Conservation (phyloP, 2,888 invertebrate species). For the Lasioglossum pauxillum region DNA sequence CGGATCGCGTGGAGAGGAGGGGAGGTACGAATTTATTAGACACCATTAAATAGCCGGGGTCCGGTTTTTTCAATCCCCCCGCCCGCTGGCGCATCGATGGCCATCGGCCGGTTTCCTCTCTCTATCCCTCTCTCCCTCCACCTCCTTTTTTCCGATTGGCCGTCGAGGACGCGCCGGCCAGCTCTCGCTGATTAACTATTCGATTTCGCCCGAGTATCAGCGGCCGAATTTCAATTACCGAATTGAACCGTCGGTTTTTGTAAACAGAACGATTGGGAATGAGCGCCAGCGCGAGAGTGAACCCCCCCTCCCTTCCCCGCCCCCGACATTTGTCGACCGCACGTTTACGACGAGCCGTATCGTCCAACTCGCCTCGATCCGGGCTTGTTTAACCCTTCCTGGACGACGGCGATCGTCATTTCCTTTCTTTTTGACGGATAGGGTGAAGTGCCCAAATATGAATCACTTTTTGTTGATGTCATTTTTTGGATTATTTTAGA, state of each 20-base stretch:
- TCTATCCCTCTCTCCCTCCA: neutral
- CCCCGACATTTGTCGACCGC: conserved; percentile 51
- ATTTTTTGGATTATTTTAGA: too few species aligned
- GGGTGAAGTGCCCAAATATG: too few species aligned
- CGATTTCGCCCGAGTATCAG: conserved; percentile 53
- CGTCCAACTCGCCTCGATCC: conserved; percentile 22
- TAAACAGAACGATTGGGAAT: conserved; percentile 24
- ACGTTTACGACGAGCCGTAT: conserved; percentile 41
- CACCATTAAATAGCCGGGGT: conserved; percentile 43
- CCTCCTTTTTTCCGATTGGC: neutral
- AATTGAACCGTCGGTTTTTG: conserved; percentile 58
- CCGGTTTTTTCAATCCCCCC: conserved; percentile 16
- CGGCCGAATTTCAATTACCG: conserved; percentile 66
- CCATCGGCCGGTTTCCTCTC: neutral
- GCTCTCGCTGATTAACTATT: conserved; percentile 55
- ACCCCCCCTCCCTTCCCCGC: neutral
- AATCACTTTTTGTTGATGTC: too few species aligned
- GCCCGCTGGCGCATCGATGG: neutral
- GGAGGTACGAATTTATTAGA: conserved; percentile 44
- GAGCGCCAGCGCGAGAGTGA: neutral
- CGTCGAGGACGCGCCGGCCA: conserved; percentile 32
- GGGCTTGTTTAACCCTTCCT: conserved; percentile 45
- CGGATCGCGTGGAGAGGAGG: neutral
- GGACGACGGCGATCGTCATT: too few species aligned
- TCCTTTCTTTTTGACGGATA: too few species aligned